These are phyloP conservation scores for Margaritifera margaritifera DNA, from an alignment of 2,888 invertebrate species.

Conservation along the genomic window DNA sequence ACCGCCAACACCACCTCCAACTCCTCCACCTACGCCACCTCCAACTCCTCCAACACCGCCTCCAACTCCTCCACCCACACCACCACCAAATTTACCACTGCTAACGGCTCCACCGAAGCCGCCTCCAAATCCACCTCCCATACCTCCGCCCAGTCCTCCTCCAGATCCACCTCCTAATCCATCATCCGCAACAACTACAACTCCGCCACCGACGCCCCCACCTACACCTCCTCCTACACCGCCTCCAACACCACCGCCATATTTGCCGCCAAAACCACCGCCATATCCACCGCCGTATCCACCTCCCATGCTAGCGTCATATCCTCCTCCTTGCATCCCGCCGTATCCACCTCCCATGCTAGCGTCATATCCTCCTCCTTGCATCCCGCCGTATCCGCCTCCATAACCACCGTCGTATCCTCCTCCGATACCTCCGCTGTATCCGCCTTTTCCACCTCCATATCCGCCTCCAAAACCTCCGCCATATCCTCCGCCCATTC, in stretches of 20 bases:
- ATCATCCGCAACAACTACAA: no score
- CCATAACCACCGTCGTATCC: conserved; percentile 4
- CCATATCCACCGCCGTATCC: conserved; percentile 6
- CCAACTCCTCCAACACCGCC: conserved; percentile 4
- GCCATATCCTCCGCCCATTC: not conserved
- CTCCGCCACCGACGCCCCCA: not conserved
- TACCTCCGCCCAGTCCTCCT: conserved; percentile 6
- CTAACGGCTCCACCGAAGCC: not conserved
- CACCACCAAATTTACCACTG: no score
- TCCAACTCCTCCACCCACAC: conserved; percentile 1
- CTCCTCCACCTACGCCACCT: not conserved
- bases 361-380: conserved; percentile 5
- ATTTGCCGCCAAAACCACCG: not conserved
- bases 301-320: not conserved
- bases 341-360: not conserved
- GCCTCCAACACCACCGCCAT: conserved; percentile 2
- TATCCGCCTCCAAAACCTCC: not conserved
- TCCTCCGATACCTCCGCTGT: not conserved
- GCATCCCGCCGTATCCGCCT: conserved; percentile 7
- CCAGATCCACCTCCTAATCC: conserved; percentile 1
- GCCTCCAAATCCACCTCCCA: conserved; percentile 5
- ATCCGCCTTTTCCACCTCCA: conserved; percentile 1
- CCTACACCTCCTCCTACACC: conserved; percentile 2
- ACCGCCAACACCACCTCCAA: not conserved
- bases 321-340: conserved; percentile 6